These are phyloP conservation scores for Dendrolimus pini DNA, from an alignment of 2,888 invertebrate species.

Conservation along the genomic window DNA sequence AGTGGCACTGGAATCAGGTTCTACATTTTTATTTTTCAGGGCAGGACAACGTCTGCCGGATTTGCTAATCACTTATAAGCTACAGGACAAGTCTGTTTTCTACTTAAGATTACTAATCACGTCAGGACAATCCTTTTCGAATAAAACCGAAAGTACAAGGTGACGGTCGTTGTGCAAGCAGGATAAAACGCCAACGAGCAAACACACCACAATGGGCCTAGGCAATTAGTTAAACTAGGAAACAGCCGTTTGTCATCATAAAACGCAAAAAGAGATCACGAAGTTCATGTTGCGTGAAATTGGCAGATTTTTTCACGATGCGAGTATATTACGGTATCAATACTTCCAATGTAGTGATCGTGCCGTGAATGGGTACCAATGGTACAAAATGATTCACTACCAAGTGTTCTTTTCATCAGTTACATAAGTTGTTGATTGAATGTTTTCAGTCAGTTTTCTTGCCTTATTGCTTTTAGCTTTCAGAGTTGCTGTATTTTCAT, in stretches of 20 bases:
- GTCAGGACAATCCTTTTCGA: conserved; percentile 13
- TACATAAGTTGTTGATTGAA: background rate
- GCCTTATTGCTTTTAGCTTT: too few species aligned
- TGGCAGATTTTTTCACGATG: conserved; percentile 42
- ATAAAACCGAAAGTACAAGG: conserved; percentile 65
- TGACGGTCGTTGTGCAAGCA: conserved; percentile 42
- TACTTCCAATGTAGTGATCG: background rate
- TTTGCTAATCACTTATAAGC: too few species aligned
- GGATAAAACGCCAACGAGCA: conserved; percentile 53
- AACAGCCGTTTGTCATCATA: conserved; percentile 60
- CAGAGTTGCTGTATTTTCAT: background rate
- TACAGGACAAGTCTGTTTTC: too few species aligned
- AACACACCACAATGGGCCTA: conserved; percentile 37
- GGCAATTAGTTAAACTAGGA: conserved; percentile 60
- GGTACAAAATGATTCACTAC: background rate
- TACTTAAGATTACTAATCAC: background rate
- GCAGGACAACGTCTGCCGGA: too few species aligned
- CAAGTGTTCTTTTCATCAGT: background rate
- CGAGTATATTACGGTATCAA: conserved; percentile 21
- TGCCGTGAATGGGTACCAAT: conserved; percentile 18
- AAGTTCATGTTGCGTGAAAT: conserved; percentile 72
- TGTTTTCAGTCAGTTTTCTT: background rate
- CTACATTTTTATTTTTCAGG: too few species aligned
- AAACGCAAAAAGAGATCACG: conserved; percentile 59
- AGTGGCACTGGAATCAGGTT: too few species aligned